Evolutionary conservation across 2,113 vertebrate genomes (phyloP).

Genomic region (Terrapene triunguis): DNA sequence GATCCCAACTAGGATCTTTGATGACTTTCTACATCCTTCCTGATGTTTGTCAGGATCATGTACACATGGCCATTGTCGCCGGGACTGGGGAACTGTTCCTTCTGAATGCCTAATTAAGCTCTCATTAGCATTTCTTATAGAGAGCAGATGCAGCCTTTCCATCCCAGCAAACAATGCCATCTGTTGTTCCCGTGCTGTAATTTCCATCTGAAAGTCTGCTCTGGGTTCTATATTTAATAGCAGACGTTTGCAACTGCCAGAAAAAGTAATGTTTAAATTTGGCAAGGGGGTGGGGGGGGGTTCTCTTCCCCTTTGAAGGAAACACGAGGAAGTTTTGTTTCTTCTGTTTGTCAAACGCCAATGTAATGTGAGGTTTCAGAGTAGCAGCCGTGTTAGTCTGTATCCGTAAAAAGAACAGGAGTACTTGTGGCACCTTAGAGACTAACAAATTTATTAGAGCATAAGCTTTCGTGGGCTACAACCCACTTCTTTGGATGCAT

Average conservation of each 20-base stretch:
- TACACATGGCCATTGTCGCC: slow-evolving; percentile 31
- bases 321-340: background rate
- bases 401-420: no score
- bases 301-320: slow-evolving; percentile 47
- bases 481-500: no score
- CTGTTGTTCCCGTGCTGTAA: slow-evolving; percentile 59
- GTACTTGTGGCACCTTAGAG: no score
- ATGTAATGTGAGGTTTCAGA: no score
- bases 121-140: slow-evolving; percentile 73
- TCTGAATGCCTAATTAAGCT: slow-evolving; percentile 64
- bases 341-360: background rate
- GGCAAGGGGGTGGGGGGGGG: background rate
- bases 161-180: slow-evolving; percentile 65
- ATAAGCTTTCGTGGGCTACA: no score
- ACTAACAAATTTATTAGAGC: no score
- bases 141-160: slow-evolving; percentile 72
- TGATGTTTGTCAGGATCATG: slow-evolving; percentile 28
- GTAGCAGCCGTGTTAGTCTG: no score
- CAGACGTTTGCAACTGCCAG: slow-evolving; percentile 38
- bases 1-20: slow-evolving; percentile 18
- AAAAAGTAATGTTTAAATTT: slow-evolving; percentile 58
- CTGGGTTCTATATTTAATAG: slow-evolving; percentile 70
- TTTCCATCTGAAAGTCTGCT: slow-evolving; percentile 63
- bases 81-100: background rate
- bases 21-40: slow-evolving; percentile 35